Base-by-base conservation (phyloP, 2,888 invertebrate species). In the Elmis aenea region DNA sequence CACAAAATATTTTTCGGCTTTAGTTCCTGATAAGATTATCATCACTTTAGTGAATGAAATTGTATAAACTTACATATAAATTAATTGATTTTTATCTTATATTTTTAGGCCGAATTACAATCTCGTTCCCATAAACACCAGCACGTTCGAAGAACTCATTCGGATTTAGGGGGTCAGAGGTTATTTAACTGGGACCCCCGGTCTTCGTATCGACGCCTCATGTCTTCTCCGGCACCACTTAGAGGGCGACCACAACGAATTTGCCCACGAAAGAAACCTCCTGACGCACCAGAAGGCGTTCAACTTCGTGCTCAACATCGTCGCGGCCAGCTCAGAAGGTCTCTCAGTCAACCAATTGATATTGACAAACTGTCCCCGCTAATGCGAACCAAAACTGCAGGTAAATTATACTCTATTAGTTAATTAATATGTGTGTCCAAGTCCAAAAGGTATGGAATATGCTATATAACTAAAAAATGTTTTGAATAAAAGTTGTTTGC, bases 261-360 rank as follows among this genome's bases (percentile, higher is more conserved):
- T 37, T 68, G 68, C 52, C 70, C 71, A 38, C 63, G 68, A 45
- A 70, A 70, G 50, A 68, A 68, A 52, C 69, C 71, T 45, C 58
- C 63, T 10, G 62, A 64, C 36, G 52, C 57, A 6, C 55, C 59
- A 2, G 58, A 51, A 4, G 54, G 41, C 33, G 58, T 59, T 20
- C 55, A 55, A 26, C 42, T 59, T 23, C 46, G 58, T 9, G 43
- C 43, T 15, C 49, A 42, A 13, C 48, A 47, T 15, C 46, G 52
- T 6, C 48, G 60, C 25, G 62, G 64, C 2, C 62, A 63, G 29
- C 52, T 68, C 22, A 52, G 67, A 24, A 46, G 83, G 44, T 83
- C 83, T n/a, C 70, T 81, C 26, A 83, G 83, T 59, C 83, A 83
- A 56, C 83, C 83, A 42, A 62, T 77, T 51, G 77, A 77, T 57